Percentiles rank a stretch among this genome's conserved stretches.
Evolutionary conservation across 30 jellyfish, hydroid and myxozoan genomes (phyloP).

Genomic region (Pelagia noctiluca): DNA sequence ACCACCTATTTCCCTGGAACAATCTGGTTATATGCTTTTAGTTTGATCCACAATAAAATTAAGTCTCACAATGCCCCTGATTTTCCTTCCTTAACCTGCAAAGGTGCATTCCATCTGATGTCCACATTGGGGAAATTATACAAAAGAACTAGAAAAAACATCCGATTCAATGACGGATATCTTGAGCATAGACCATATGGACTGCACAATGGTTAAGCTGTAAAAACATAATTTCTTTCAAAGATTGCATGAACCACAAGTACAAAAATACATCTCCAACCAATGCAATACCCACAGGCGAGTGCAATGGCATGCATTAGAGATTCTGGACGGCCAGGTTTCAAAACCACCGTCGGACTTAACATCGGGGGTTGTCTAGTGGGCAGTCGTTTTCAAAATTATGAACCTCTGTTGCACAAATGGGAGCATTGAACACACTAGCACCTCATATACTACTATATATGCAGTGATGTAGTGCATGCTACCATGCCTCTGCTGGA

Average conservation of each 20-base stretch:
- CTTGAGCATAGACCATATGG: constrained; percentile 4
- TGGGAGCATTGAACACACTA: too few relatives aligned
- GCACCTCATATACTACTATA: too few relatives aligned
- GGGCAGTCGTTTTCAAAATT: too few relatives aligned
- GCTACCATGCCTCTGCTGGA: too few relatives aligned
- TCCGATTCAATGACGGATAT: constrained; percentile 1
- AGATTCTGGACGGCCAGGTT: too few relatives aligned
- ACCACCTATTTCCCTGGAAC: constrained; percentile 5
- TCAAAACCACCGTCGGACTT: too few relatives aligned
- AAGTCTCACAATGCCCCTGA: constrained; percentile 4
- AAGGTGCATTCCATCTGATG: neutral
- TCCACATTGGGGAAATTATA: neutral
- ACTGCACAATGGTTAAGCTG: constrained; percentile 4
- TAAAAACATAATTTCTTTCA: neutral
- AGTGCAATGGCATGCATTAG: neutral
- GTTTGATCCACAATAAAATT: neutral
- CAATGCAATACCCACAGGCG: constrained; percentile 5
- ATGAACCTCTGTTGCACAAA: too few relatives aligned
- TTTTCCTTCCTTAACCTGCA: constrained; percentile 2
- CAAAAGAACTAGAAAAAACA: constrained; percentile 1
- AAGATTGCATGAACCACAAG: neutral
- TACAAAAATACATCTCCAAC: constrained; percentile 2
- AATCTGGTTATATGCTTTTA: constrained; percentile 1
- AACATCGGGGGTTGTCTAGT: too few relatives aligned
- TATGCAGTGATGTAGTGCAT: too few relatives aligned